phyloP scores from a whole-genome alignment of 1,140 invertebrate species.

The Bombus balteatus region DNA sequence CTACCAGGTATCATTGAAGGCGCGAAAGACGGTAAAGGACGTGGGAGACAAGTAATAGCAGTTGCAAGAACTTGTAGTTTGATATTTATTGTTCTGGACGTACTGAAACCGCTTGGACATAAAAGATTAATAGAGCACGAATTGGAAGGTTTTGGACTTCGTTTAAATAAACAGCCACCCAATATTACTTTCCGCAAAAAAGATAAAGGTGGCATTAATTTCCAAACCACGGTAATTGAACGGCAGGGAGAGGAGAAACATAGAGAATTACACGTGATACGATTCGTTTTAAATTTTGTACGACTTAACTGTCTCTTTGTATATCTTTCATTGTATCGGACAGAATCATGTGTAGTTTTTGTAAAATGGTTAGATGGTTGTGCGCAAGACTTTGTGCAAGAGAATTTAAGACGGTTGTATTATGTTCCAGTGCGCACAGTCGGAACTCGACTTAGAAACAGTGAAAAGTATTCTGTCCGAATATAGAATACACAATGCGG shows the following conservation, averaged over 20 bases:
- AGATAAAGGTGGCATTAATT: constrained; percentile 97
- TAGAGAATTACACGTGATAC: constrained; percentile 72
- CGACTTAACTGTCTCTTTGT: background rate
- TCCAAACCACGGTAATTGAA: constrained; percentile 90
- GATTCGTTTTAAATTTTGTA: background rate
- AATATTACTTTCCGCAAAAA: constrained; percentile 98
- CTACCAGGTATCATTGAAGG: constrained; percentile 99
- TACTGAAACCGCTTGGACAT: constrained; percentile 97
- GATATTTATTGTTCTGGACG: constrained; percentile 99
- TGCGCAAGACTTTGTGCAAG: background rate
- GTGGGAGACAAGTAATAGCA: constrained; percentile 99
- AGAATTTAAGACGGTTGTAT: constrained; percentile 27
- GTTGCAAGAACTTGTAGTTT: constrained; percentile 99
- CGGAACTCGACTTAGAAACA: constrained; percentile 96
- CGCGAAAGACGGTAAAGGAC: constrained; percentile 99
- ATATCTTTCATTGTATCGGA: background rate
- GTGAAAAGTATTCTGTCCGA: constrained; percentile 98
- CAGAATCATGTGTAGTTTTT: constrained; percentile 6
- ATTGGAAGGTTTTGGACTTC: constrained; percentile 98
- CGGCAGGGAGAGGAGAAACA: constrained; percentile 69
- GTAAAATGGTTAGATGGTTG: background rate
- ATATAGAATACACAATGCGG: constrained; percentile 99
- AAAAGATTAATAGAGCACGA: constrained; percentile 98
- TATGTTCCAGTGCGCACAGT: constrained; percentile 89
- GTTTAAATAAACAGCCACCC: constrained; percentile 98